phyloP scores from a whole-genome alignment of 2,113 vertebrate genomes.

The human (Homo sapiens) region GRCh38 chr12:126564001-126564500 shows the following conservation, averaged over 20 bases:
- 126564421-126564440: too few species aligned
- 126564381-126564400: neutral
- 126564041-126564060: neutral
- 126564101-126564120: too few species aligned
- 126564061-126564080: neutral
- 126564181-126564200: neutral
- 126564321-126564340: neutral
- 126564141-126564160: neutral
- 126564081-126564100: neutral
- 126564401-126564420: neutral
- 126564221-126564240: neutral
- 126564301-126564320: fast-evolving
- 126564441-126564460: neutral
- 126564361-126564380: neutral
- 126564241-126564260: neutral
- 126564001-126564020: neutral
- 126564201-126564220: neutral
- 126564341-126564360: too few species aligned
- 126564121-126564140: neutral
- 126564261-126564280: neutral
- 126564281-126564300: neutral
- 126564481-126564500: neutral
- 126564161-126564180: neutral
- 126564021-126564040: neutral
- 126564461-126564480: neutral